phyloP scores from a whole-genome alignment of 2,888 invertebrate genomes.

The Bombyx huttoni region DNA sequence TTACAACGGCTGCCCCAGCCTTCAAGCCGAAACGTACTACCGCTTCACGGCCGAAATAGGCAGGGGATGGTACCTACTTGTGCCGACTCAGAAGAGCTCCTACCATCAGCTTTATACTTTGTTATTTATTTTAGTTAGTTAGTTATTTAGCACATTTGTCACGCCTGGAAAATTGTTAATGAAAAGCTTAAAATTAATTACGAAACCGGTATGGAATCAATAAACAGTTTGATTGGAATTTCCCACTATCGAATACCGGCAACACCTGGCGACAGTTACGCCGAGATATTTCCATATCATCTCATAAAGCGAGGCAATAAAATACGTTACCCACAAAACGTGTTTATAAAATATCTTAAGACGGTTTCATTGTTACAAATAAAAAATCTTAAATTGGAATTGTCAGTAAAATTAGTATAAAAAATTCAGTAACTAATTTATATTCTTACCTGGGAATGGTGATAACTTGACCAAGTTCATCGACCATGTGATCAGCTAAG shows the following conservation, averaged over 20 bases:
- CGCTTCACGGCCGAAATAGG: no score
- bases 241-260: conserved; percentile 28
- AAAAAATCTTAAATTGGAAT: not conserved
- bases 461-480: conserved; percentile 77
- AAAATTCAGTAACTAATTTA: no score
- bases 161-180: not conserved
- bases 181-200: not conserved
- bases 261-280: conserved; percentile 34
- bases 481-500: conserved; percentile 80
- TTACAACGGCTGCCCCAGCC: no score
- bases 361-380: not conserved
- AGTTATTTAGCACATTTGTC: no score
- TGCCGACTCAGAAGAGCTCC: no score
- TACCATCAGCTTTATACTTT: no score
- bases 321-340: conserved; percentile 17
- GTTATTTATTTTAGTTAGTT: no score
- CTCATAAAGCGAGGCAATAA: conserved; percentile 33
- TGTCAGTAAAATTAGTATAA: not conserved
- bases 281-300: conserved; percentile 30
- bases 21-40: no score
- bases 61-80: no score
- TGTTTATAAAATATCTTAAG: conserved; percentile 2
- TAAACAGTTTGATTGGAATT: conserved; percentile 28
- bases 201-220: not conserved
- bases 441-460: conserved; percentile 74